Evolutionary conservation across 2,888 invertebrate genomes (phyloP), one percentile per base, ranked within the genome.

Genomic region (Tachystola acroxantha): DNA sequence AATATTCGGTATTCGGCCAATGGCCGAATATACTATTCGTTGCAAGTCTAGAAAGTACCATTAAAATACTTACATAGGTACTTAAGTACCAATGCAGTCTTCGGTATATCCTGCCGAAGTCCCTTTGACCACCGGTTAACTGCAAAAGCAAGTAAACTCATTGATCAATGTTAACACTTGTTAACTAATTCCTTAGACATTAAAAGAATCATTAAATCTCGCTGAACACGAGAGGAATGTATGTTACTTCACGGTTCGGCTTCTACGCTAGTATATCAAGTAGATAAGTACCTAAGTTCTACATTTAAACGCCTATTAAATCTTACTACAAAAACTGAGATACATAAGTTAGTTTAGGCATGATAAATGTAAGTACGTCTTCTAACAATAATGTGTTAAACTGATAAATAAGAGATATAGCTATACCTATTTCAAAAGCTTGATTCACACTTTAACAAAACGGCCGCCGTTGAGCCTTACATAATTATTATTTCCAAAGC

Each of bases 381-480:
- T 34, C 25, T 11, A 33, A 35, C 32, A 36, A 34, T 35, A 28
- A 34, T 25, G 28, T 35, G 38, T 34, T 32, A 32, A 36, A 36
- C 28, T 34, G 27, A 9, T 25, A 25, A 32, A 36, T 29, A 37
- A 31, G 26, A 33, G 19, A 24, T 25, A 13, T 31, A 13, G 16
- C 25, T 10, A 34, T 14, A 19, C 11, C 19, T 24, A 12, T 22
- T 35, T 7, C 22, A 4, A 26, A 14, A 9, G 11, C 3, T 19
- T 11, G 39, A 51, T 60, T 60, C 57, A 58, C 61, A 58, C 58
- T 59, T 60, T 53, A 61, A 64, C 58, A 61, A 64, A 68, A 60
- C 57, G 53, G 56, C 53, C 45, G 52, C 54, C 57, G 49, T 48
- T 43, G 50, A 50, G 50, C 53, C 58, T 32, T 57, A 57, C 52